Conservation (phyloP, 2,888 invertebrate genomes). For the Dryobotodes eremita region DNA sequence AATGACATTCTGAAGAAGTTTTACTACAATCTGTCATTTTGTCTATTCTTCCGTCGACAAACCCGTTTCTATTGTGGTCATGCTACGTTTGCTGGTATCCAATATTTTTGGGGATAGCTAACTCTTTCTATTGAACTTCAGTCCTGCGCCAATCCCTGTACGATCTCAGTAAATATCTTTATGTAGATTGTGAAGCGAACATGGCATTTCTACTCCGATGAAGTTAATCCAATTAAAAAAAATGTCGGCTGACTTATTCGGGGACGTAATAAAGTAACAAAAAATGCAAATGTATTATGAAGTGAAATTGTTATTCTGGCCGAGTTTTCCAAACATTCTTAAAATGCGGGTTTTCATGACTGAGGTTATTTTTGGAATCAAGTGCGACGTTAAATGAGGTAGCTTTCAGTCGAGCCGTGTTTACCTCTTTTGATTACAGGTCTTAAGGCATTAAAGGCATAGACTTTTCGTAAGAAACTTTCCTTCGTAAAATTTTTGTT, state of each 20-base stretch:
- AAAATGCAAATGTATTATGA: slow-evolving; percentile 48
- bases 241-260: slow-evolving; percentile 49
- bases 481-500: slow-evolving; percentile 46
- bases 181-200: slow-evolving; percentile 9
- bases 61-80: too few relatives aligned
- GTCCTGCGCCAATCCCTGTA: background rate
- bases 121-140: slow-evolving; percentile 14
- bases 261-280: slow-evolving; percentile 40
- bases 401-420: slow-evolving; percentile 48
- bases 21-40: too few relatives aligned
- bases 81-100: too few relatives aligned
- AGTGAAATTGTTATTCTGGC: slow-evolving; percentile 45
- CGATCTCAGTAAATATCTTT: slow-evolving; percentile 26
- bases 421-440: slow-evolving; percentile 60
- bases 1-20: too few relatives aligned
- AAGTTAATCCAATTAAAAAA: slow-evolving; percentile 59
- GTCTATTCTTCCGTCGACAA: too few relatives aligned
- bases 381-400: slow-evolving; percentile 51
- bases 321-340: slow-evolving; percentile 56
- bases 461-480: slow-evolving; percentile 48
- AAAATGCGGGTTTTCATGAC: slow-evolving; percentile 71
- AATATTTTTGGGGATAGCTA: background rate
- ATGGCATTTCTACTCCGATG: slow-evolving; percentile 38
- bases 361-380: slow-evolving; percentile 65
- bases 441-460: slow-evolving; percentile 45